These are phyloP conservation scores for Eunapius fragilis DNA, from an alignment of 37 sponge, comb jelly and placozoan genomes.

Conservation along the genomic window DNA sequence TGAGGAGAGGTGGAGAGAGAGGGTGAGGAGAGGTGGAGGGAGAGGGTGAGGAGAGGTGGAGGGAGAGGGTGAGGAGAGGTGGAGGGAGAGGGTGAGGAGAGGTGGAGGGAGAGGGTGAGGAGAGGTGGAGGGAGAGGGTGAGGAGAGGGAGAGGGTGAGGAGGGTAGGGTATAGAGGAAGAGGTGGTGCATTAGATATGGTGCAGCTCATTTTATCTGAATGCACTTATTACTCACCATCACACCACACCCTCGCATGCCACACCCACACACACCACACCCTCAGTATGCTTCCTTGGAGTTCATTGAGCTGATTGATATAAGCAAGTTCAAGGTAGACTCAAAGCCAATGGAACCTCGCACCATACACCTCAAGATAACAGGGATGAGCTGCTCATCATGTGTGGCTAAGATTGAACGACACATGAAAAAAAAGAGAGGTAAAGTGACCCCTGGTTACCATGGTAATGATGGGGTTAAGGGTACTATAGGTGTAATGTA, in stretches of 20 bases:
- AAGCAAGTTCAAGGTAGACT: neutral
- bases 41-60: too few relatives aligned
- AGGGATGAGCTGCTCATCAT: conserved; percentile 86
- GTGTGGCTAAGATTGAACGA: conserved; percentile 80
- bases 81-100: too few relatives aligned
- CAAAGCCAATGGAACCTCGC: neutral
- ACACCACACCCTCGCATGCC: neutral
- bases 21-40: too few relatives aligned
- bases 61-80: too few relatives aligned
- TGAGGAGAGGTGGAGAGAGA: too few relatives aligned
- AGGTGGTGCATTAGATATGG: too few relatives aligned
- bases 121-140: too few relatives aligned
- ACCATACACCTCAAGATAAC: conserved; percentile 18
- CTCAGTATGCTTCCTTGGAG: neutral
- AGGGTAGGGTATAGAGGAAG: too few relatives aligned
- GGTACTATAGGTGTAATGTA: too few relatives aligned
- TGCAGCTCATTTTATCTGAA: too few relatives aligned
- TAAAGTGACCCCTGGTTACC: neutral
- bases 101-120: too few relatives aligned
- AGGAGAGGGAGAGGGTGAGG: too few relatives aligned
- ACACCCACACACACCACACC: neutral
- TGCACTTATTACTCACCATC: neutral
- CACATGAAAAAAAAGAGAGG: conserved; percentile 48
- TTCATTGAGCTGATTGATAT: neutral
- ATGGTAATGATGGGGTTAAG: neutral